Base-by-base conservation (phyloP, 1,140 invertebrate species). In the Sycophaga agraensis region DNA sequence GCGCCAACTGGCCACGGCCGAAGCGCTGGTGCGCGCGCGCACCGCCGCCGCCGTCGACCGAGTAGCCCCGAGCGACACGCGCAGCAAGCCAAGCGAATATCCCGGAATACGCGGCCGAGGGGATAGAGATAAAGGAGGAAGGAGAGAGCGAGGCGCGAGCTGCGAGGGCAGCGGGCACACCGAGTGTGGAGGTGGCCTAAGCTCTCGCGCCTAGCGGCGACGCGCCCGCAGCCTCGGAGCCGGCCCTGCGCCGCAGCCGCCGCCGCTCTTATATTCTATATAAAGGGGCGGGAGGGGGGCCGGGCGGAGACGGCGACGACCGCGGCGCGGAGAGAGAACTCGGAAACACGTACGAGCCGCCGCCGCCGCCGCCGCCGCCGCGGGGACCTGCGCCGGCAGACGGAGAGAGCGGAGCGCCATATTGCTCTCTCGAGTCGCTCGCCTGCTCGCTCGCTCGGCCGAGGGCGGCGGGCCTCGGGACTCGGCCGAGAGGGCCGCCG, bases 221-320 rank as follows among this genome's bases (percentile, higher is more conserved):
- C 39, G 53, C n/a, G 50, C 19, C 14, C 34, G 53, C 53, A 31
- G 5, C 28, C n/a, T n/a, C n/a, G n/a, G n/a, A n/a, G n/a, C n/a
- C n/a, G n/a, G n/a, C n/a, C n/a, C n/a, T n/a, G n/a, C n/a, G n/a
- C n/a, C n/a, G n/a, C n/a, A n/a, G n/a, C n/a, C n/a, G n/a, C n/a
- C n/a, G n/a, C 11, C 16, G 37, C 57, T 59, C 57, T 50, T 59
- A 50, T 59, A 50, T 59, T 50, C 24, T 42, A 40, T 50, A 42
- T 50, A 50, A 42, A 39, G 26, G 50, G 51, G 58, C 21, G 58
- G 37, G 42, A n/a, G n/a, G 53, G 53, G 17, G 16, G 8, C 53
- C 11, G 40, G 31, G 31, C 5, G 42, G 24, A 14, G 34, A 21
- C 59, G 40, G 7, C 48, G 21, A 26, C 14, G 24, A 42, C 21